Evolutionary conservation across 1,140 invertebrate species (phyloP), one percentile per base, ranked within the genome.

Genomic region (Bombus turneri): DNA sequence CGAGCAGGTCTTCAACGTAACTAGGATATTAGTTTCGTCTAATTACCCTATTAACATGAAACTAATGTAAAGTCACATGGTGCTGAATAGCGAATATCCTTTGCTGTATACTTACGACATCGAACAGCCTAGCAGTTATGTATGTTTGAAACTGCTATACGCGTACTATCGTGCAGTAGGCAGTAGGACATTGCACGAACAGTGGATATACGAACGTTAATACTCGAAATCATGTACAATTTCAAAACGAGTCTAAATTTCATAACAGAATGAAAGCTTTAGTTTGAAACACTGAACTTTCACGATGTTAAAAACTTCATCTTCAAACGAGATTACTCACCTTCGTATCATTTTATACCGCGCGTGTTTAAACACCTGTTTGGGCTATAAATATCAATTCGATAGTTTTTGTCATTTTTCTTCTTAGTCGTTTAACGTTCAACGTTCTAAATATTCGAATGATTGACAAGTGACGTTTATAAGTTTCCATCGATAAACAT

Each of bases 1-100:
- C 41, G 37, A 79, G 75, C 57, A 79, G 69, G 68, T 82, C 81
- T 87, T 79, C 64, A 66, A 84, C 73, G 78, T 78, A 88, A 88
- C 72, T 83, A 62, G 81, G 83, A 86, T 89, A 86, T 86, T 86
- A 81, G 77, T 73, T 62, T 47, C 43, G 28, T 68, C 74, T 89
- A 90, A 90, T 89, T 90, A 90, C 76, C 64, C 85, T 79, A 87
- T 89, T 86, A 89, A 87, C 83, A 89, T 81, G 74, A 75, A 88
- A 78, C 78, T 83, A 83, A 85, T 57, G 77, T 66, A 69, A 71
- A 71, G 59, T 87, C 64, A 72, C 39, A 76, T 62, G 64, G 71
- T 66, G 57, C 62, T 85, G 18, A 85, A 83, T 85, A 81, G 69
- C 69, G 83, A 85, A 81, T 74, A 81, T 85, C 59, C 31, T 66